Conservation (phyloP, 23 tunicate species). For the Ciona savignyi region DNA sequence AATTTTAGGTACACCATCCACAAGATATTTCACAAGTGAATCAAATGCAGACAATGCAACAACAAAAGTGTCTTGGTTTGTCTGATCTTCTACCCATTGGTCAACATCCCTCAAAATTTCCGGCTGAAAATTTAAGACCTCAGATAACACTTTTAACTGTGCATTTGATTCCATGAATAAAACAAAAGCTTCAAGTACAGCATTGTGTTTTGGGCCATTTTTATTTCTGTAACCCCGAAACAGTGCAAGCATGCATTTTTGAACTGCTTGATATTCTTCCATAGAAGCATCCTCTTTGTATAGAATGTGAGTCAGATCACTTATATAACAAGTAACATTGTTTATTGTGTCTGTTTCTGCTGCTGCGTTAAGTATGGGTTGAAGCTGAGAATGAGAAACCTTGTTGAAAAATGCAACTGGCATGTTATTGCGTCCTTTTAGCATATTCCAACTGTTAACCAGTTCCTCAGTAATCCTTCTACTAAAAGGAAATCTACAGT, state of each 20-base stretch:
- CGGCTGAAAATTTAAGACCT: slow-evolving; percentile 16
- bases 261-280: slow-evolving; percentile 7
- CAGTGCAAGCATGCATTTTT: not conserved
- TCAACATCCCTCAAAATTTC: slow-evolving; percentile 8
- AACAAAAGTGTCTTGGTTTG: not conserved
- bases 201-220: not conserved
- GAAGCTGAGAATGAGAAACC: not conserved
- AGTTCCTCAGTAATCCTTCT: not conserved
- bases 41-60: slow-evolving; percentile 26
- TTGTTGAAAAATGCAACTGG: slow-evolving; percentile 3
- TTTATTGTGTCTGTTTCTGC: not conserved
- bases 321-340: slow-evolving; percentile 1
- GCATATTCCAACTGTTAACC: slow-evolving; percentile 18
- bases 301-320: slow-evolving; percentile 10
- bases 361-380: slow-evolving; percentile 4
- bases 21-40: slow-evolving; percentile 13
- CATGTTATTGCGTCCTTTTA: not conserved
- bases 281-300: slow-evolving; percentile 5
- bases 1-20: slow-evolving; percentile 16
- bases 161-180: slow-evolving; percentile 7
- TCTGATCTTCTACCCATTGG: slow-evolving; percentile 26
- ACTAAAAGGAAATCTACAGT: slow-evolving; percentile 1
- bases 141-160: slow-evolving; percentile 15
- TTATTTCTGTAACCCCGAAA: not conserved
- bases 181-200: slow-evolving; percentile 18